Evolutionary conservation across 2,113 vertebrate genomes (phyloP).

Genomic region (Oxygymnocypris stewartii): DNA sequence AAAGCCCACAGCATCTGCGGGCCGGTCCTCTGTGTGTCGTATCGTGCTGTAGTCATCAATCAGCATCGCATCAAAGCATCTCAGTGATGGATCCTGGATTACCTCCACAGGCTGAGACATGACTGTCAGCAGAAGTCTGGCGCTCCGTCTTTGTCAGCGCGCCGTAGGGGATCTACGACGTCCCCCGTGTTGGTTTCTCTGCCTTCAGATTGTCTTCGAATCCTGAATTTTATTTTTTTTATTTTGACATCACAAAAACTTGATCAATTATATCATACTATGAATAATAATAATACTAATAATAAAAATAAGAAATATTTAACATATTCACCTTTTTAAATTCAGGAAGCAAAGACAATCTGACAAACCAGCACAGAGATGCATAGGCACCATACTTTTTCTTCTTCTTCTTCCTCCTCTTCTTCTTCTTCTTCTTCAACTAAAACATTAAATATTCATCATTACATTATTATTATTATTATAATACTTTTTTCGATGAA

Average conservation of each 20-base stretch:
- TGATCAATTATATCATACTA: too few species aligned
- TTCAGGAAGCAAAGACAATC: not conserved
- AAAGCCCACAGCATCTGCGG: conserved; percentile 23
- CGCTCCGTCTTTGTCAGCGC: conserved; percentile 14
- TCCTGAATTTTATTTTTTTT: conserved; percentile 20
- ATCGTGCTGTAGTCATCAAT: conserved; percentile 8
- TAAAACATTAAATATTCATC: too few species aligned
- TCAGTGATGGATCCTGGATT: conserved; percentile 32
- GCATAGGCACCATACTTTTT: too few species aligned
- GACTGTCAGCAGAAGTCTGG: conserved; percentile 35
- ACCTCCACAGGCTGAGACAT: conserved; percentile 25
- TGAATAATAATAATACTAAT: too few species aligned
- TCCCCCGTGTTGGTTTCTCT: not conserved
- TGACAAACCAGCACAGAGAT: not conserved
- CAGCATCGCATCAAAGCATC: conserved; percentile 36
- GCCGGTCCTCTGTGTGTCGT: not conserved
- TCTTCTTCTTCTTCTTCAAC: too few species aligned
- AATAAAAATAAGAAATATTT: too few species aligned
- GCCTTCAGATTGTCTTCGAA: not conserved
- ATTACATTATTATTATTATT: too few species aligned
- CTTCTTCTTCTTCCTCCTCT: too few species aligned
- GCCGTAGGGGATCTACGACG: not conserved
- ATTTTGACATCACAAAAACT: too few species aligned
- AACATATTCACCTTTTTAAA: not conserved
- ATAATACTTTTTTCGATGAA: not conserved